Evolutionary conservation across 2,888 invertebrate species (phyloP).

Genomic region (Synanthedon andrenaeformis): DNA sequence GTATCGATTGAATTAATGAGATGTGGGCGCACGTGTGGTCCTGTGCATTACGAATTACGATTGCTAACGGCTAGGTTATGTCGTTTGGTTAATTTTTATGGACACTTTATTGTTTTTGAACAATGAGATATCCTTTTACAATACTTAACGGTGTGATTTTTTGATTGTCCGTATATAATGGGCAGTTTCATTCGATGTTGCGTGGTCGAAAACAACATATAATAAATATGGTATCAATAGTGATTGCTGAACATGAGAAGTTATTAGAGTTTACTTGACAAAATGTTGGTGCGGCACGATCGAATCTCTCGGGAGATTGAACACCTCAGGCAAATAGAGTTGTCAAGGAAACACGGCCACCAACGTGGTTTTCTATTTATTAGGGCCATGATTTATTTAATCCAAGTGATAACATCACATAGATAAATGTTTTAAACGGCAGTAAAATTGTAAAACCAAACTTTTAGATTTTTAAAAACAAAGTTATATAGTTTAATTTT

Average conservation of each 20-base stretch:
- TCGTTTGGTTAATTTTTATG: conserved; percentile 35
- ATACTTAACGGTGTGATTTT: conserved; percentile 8
- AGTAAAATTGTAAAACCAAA: no score
- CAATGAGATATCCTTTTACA: conserved; percentile 46
- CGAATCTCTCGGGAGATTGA: conserved; percentile 27
- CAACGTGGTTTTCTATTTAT: conserved; percentile 1
- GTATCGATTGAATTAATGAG: conserved; percentile 67
- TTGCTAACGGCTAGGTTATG: conserved; percentile 43
- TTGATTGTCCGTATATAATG: conserved; percentile 6
- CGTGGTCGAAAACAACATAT: not conserved
- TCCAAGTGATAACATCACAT: no score
- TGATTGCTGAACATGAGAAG: not conserved
- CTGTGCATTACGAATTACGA: conserved; percentile 36
- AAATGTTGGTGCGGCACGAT: conserved; percentile 21
- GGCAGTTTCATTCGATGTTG: conserved; percentile 13
- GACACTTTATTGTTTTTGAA: conserved; percentile 45
- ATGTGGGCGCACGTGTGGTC: conserved; percentile 65
- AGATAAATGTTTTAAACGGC: no score
- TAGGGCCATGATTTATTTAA: not conserved
- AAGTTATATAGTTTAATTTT: no score
- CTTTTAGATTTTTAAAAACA: no score
- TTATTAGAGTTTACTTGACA: conserved; percentile 12
- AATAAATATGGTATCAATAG: not conserved
- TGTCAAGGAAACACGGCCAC: conserved; percentile 6
- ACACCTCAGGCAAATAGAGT: conserved; percentile 28